Percentiles rank a stretch among this genome's conserved stretches.
These are phyloP conservation scores for Diarsia dahlii DNA, from an alignment of 2,888 invertebrate genomes.

Conservation along the genomic window DNA sequence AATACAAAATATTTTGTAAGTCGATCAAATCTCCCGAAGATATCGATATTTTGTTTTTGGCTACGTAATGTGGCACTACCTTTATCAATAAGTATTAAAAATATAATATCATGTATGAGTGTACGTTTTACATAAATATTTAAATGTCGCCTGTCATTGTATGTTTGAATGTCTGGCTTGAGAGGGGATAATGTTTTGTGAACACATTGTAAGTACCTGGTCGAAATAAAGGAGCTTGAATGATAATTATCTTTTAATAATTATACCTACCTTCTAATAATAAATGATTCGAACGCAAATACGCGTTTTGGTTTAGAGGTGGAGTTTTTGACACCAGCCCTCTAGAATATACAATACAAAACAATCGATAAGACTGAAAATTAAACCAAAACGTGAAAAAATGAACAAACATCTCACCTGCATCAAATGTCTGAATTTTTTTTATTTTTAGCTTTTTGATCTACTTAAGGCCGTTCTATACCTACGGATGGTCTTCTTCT, in stretches of 20 bases:
- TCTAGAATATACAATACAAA: too few species aligned
- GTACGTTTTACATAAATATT: constrained; percentile 42
- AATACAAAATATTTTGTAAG: background rate
- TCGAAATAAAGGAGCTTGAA: constrained; percentile 89
- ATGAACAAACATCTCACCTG: too few species aligned
- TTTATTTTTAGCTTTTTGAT: too few species aligned
- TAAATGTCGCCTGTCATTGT: constrained; percentile 49
- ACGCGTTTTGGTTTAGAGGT: too few species aligned
- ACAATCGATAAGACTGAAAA: too few species aligned
- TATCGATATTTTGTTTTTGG: constrained; percentile 8
- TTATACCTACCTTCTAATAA: too few species aligned
- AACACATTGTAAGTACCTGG: constrained; percentile 75
- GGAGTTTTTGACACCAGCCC: too few species aligned
- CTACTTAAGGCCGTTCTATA: too few species aligned
- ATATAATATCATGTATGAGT: constrained; percentile 10
- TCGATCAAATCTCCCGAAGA: background rate
- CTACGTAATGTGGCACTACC: constrained; percentile 34
- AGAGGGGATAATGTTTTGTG: constrained; percentile 49
- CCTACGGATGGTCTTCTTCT: too few species aligned
- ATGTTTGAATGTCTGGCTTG: constrained; percentile 51
- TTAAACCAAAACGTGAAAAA: too few species aligned
- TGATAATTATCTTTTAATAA: constrained; percentile 40
- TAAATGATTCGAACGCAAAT: too few species aligned
- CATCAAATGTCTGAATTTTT: too few species aligned
- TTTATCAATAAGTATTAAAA: constrained; percentile 36